These are phyloP conservation scores for Agrochola litura DNA, from an alignment of 2,888 invertebrate species.

Conservation along the genomic window DNA sequence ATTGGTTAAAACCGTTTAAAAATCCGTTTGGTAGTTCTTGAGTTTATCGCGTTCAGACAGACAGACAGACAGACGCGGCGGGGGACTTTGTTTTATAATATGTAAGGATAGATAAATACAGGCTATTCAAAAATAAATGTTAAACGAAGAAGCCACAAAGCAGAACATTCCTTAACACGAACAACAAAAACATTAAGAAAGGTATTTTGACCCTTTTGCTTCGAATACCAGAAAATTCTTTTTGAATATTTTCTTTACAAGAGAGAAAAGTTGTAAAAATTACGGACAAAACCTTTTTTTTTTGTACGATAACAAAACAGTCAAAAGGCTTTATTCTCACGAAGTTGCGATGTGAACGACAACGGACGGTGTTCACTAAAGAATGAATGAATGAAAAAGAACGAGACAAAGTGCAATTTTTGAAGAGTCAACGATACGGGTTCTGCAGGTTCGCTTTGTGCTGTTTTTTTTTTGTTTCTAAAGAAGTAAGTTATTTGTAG, in stretches of 20 bases:
- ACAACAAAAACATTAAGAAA: slow-evolving; percentile 53
- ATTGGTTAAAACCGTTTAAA: too few relatives aligned
- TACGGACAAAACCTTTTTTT: slow-evolving; percentile 41
- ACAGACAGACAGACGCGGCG: too few relatives aligned
- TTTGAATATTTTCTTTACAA: slow-evolving; percentile 33
- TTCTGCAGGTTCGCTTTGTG: slow-evolving; percentile 7
- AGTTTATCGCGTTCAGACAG: too few relatives aligned
- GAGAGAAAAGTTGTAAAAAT: slow-evolving; percentile 47
- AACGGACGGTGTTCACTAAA: slow-evolving; percentile 32
- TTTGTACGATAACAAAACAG: slow-evolving; percentile 46
- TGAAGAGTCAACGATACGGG: slow-evolving; percentile 18
- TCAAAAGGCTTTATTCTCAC: slow-evolving; percentile 46
- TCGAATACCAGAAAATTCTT: slow-evolving; percentile 45
- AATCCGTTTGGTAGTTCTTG: too few relatives aligned
- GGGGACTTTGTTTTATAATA: too few relatives aligned
- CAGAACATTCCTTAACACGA: slow-evolving; percentile 46
- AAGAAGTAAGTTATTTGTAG: not conserved
- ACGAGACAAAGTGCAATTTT: slow-evolving; percentile 24
- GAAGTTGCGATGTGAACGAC: slow-evolving; percentile 31
- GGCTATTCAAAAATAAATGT: slow-evolving; percentile 4
- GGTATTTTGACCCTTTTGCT: slow-evolving; percentile 59
- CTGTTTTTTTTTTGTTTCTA: not conserved
- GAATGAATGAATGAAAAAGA: slow-evolving; percentile 38
- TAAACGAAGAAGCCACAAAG: slow-evolving; percentile 45
- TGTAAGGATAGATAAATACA: not conserved